Evolutionary conservation across 2,888 invertebrate species (phyloP).

Genomic region (Sesia apiformis): DNA sequence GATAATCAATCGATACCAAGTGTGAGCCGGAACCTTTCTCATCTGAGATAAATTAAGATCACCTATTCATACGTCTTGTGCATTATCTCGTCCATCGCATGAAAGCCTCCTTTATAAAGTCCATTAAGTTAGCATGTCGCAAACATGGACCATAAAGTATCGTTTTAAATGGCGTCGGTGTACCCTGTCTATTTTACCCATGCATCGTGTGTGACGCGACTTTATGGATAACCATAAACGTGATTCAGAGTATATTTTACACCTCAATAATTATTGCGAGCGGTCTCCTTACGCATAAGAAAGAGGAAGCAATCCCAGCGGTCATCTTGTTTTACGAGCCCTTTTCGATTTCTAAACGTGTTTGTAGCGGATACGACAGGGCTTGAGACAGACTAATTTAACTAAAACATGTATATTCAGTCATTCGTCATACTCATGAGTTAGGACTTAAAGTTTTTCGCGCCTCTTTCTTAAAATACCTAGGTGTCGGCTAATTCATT

Average conservation of each 20-base stretch:
- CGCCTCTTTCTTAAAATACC: too few species aligned
- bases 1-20: conserved; percentile 51
- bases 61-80: conserved; percentile 64
- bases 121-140: conserved; percentile 57
- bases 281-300: conserved; percentile 30
- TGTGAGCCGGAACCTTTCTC: conserved; percentile 59
- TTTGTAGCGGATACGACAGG: conserved; percentile 35
- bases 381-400: conserved; percentile 11
- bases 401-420: not conserved
- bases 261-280: conserved; percentile 51
- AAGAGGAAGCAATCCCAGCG: conserved; percentile 54
- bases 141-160: conserved; percentile 47
- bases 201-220: conserved; percentile 18
- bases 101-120: conserved; percentile 53
- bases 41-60: conserved; percentile 61
- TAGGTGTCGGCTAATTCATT: too few species aligned
- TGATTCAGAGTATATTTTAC: conserved; percentile 58
- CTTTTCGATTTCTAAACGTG: conserved; percentile 48
- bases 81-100: conserved; percentile 54
- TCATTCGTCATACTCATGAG: too few species aligned
- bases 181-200: conserved; percentile 14
- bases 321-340: conserved; percentile 48
- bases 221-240: conserved; percentile 24
- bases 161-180: conserved; percentile 32
- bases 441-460: too few species aligned